Conservation (phyloP, 2,113 vertebrate species). For the Astur gentilis region DNA sequence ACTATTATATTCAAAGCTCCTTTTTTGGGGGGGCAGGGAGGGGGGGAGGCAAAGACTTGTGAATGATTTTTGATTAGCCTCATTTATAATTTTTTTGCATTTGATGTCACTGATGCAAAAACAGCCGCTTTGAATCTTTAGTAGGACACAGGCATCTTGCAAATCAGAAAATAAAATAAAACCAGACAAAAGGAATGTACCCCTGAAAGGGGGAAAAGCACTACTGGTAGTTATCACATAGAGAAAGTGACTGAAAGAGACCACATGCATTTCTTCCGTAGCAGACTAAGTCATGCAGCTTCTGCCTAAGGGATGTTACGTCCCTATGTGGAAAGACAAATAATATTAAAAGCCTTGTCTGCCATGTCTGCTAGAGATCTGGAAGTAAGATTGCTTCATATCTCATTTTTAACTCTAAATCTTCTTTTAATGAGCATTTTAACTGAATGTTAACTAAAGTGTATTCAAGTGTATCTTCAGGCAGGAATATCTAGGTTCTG, state of each 20-base stretch:
- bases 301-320: neutral
- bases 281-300: neutral
- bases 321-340: neutral
- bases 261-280: neutral
- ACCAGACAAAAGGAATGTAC: neutral
- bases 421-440: neutral
- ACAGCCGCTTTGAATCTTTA: neutral
- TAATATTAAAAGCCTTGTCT: neutral
- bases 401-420: neutral
- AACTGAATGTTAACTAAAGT: neutral
- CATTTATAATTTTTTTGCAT: constrained; percentile 10
- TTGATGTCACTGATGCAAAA: constrained; percentile 13
- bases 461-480: neutral
- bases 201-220: neutral
- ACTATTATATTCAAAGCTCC: neutral
- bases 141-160: neutral
- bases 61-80: constrained; percentile 17
- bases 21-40: neutral
- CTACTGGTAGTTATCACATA: neutral
- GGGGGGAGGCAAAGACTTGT: neutral
- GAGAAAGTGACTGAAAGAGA: neutral
- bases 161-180: neutral
- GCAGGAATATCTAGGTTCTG: neutral
- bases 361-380: neutral
- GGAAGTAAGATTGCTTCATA: neutral